Conservation (phyloP, 2,113 vertebrate species). For the Peucedramus taeniatus region DNA sequence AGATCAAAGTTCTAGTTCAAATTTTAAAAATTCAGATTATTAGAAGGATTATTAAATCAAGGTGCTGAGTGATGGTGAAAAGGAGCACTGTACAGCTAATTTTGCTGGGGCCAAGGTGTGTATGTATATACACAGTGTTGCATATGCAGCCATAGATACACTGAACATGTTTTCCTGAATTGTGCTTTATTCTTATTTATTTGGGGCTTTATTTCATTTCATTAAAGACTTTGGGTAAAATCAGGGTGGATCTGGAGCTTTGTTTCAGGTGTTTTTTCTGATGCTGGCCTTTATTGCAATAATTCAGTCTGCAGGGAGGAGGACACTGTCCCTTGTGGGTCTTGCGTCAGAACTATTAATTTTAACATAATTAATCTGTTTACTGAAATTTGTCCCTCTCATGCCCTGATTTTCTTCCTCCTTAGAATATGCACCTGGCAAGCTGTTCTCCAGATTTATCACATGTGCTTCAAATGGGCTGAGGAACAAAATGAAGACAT, state of each 20-base stretch:
- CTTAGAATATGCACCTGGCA: not conserved
- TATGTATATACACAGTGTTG: not conserved
- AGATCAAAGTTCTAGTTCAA: not conserved
- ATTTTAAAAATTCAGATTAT: not conserved
- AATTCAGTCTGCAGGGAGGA: not conserved
- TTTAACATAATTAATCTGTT: not conserved
- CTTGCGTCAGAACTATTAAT: not conserved
- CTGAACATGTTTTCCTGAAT: not conserved
- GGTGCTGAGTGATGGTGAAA: not conserved
- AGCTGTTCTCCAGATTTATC: not conserved
- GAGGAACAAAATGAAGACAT: not conserved
- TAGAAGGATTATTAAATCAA: not conserved
- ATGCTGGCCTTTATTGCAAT: fast-evolving
- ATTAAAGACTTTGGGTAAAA: not conserved
- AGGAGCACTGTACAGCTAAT: not conserved
- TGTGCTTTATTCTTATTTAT: not conserved
- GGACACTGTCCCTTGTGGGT: not conserved
- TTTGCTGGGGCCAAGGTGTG: not conserved
- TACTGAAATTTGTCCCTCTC: not conserved
- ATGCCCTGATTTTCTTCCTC: not conserved
- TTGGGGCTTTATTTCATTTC: not conserved
- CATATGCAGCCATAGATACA: not conserved
- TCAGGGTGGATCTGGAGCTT: not conserved
- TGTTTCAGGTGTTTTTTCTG: fast-evolving
- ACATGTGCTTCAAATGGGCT: not conserved